Percentiles rank a stretch among this genome's conserved stretches.
Conservation (phyloP, 2,888 invertebrate species). For the Melangyna quadrimaculata region DNA sequence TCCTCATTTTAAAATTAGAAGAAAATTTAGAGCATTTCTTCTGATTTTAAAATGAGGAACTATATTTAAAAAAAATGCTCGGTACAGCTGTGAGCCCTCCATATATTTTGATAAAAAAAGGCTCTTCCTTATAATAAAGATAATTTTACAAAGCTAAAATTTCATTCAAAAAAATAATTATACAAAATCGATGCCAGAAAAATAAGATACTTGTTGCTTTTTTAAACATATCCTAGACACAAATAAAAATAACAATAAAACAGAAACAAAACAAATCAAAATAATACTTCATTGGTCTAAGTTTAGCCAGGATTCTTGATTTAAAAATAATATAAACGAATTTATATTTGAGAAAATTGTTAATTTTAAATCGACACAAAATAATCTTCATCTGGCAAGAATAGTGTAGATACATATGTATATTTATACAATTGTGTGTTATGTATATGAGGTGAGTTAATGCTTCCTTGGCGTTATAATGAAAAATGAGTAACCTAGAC, state of each 20-base stretch:
- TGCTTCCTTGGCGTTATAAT: background rate
- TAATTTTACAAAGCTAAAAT: background rate
- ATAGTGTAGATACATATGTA: background rate
- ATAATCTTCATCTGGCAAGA: constrained; percentile 8
- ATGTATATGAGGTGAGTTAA: background rate
- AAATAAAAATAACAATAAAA: background rate
- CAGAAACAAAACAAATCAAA: background rate
- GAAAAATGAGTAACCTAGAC: constrained; percentile 23
- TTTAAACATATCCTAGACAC: constrained; percentile 8
- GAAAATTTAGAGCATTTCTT: too few species aligned
- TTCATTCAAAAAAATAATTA: background rate
- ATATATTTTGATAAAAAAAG: background rate
- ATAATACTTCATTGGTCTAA: constrained; percentile 28
- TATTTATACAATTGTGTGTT: too few species aligned
- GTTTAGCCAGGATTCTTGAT: constrained; percentile 65
- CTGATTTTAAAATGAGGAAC: too few species aligned
- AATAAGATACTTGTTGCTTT: background rate
- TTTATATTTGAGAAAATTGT: constrained; percentile 60
- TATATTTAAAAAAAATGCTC: too few species aligned
- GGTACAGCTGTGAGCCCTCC: too few species aligned
- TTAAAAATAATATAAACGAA: constrained; percentile 63
- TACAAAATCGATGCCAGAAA: background rate
- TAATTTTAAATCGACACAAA: constrained; percentile 63
- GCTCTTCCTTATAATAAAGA: background rate
- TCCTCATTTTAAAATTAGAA: too few species aligned